Base-by-base conservation (phyloP, 2,888 invertebrate genomes). In the Drosophila robusta region DNA sequence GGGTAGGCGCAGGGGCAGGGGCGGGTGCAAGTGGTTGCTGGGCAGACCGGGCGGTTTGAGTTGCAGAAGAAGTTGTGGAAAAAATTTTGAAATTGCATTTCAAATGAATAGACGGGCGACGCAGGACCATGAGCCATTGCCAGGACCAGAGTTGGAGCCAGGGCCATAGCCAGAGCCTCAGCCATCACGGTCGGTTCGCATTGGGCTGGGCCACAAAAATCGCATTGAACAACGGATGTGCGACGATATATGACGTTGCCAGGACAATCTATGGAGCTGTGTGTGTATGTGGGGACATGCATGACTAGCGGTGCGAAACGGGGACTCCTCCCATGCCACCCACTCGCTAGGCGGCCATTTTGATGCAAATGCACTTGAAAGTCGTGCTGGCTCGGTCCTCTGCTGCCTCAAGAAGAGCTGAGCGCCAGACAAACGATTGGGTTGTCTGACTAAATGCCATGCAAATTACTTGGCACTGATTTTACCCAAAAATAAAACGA, bases 51-150 rank as follows among this genome's bases (percentile, higher is more conserved):
- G 11, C 42, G 44, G 78, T 72, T 61, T 66, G 75, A 63, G 68
- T 61, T 78, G 75, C 61, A 74, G 78, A 66, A 78, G 84, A 64
- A 85, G 74, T 76, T 85, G 82, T 70, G 63, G 16, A 39, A 84
- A 87, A 86, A 87, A 87, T 75, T 82, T 83, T 80, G 78, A 83
- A 87, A 89, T 87, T 87, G 89, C 88, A 87, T 90, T 90, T 89
- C 86, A 86, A 88, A 90, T 88, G 86, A 77, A 87, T 76, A 83
- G 88, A 72, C 60, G 72, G 57, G 32, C 41, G 56, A 14, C 47
- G 50, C 56, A 39, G 58, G 41, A 22, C 32, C 32, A 52, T 22
- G 57, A 34, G 41, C 62, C 62, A 50, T n/a, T 36, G 50, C 62
- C 62, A 44, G 22, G 14, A 26, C 55, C 24, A 58, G 16, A 54